Evolutionary conservation across 1,140 invertebrate species (phyloP).

Genomic region (Pantala flavescens): DNA sequence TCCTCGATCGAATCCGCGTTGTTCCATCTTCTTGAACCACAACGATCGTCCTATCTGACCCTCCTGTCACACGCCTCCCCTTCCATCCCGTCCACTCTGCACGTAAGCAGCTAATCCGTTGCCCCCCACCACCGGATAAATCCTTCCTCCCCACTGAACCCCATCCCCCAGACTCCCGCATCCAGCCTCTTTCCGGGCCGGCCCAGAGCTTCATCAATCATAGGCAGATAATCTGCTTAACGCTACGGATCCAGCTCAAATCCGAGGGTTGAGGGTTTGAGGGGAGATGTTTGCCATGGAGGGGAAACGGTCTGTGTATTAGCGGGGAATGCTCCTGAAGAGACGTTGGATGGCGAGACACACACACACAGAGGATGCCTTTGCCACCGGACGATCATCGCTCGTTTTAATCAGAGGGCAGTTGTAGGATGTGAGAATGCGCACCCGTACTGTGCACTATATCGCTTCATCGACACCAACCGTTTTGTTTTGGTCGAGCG

Average conservation of each 20-base stretch:
- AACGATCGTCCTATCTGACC: too few species aligned
- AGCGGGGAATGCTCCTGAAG: too few species aligned
- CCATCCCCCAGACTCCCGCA: conserved; percentile 17
- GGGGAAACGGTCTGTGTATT: background rate
- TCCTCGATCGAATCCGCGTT: too few species aligned
- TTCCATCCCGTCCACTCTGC: background rate
- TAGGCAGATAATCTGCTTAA: conserved; percentile 49
- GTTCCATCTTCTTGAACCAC: too few species aligned
- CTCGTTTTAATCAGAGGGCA: too few species aligned
- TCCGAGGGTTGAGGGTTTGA: conserved; percentile 23
- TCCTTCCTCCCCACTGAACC: background rate
- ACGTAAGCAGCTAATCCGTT: background rate
- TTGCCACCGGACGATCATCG: too few species aligned
- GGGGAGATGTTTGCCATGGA: background rate
- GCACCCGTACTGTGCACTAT: too few species aligned
- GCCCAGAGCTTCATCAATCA: conserved; percentile 46
- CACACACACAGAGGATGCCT: too few species aligned
- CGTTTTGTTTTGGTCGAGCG: too few species aligned
- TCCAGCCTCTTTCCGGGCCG: conserved; percentile 26
- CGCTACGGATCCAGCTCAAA: conserved; percentile 39
- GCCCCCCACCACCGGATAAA: background rate
- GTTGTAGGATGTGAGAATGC: too few species aligned
- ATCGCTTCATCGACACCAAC: too few species aligned
- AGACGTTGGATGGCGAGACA: too few species aligned
- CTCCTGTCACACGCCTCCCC: background rate